These are phyloP conservation scores for Anadara kagoshimensis DNA, from an alignment of 1,140 invertebrate species.

Conservation along the genomic window DNA sequence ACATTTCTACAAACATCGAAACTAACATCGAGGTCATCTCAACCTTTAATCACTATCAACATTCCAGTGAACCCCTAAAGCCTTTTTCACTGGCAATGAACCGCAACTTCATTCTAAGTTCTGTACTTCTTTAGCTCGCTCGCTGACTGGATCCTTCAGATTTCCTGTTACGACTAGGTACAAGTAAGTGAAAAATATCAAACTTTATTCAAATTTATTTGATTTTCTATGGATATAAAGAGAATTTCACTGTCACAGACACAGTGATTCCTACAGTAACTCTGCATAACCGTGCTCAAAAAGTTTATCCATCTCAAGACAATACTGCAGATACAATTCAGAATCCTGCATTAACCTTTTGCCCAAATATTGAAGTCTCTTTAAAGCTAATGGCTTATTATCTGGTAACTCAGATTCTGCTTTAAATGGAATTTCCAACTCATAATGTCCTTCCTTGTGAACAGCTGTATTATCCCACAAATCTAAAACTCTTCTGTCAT, in stretches of 20 bases:
- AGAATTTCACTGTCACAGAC: too few species aligned
- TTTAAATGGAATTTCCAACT: slow-evolving; percentile 23
- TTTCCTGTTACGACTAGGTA: too few species aligned
- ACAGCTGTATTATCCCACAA: slow-evolving; percentile 2
- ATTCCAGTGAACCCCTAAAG: neutral
- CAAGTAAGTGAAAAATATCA: too few species aligned
- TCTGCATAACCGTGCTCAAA: neutral
- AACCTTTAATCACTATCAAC: neutral
- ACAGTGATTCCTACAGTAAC: too few species aligned
- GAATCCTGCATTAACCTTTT: neutral
- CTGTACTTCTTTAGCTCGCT: neutral
- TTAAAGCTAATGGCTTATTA: slow-evolving; percentile 15
- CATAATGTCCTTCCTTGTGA: slow-evolving; percentile 32
- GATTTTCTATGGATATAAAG: too few species aligned
- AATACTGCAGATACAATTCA: neutral
- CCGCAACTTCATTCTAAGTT: neutral
- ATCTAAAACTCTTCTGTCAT: neutral
- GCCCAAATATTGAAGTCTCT: slow-evolving; percentile 30
- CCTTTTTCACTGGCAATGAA: neutral
- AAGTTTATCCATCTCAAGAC: neutral
- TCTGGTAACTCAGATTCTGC: slow-evolving; percentile 8
- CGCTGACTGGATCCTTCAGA: neutral
- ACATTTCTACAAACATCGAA: too few species aligned
- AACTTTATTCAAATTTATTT: too few species aligned
- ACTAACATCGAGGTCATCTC: too few species aligned